Base-by-base conservation (phyloP, 1,140 invertebrate species). In the Drosophila miranda region DNA sequence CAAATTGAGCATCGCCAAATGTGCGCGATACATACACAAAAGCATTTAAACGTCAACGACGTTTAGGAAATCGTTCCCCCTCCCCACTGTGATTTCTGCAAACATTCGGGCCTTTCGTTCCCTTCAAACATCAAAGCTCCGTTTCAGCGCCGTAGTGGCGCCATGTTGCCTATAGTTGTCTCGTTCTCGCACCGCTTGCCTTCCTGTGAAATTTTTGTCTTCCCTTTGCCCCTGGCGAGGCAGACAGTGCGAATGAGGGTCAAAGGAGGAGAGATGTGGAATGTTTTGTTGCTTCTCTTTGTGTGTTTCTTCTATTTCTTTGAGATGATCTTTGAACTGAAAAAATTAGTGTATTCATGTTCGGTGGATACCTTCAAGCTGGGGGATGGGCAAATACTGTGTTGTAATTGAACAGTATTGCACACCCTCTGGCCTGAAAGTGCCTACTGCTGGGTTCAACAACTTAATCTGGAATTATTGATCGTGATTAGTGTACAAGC, bases 361-460 rank as follows among this genome's bases (percentile, higher is more conserved):
- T 30, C 30, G 43, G 19, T 16, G 5, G 28, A 43, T 21, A 42
- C 34, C 72, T 62, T 16, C 14, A 4, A 30, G 67, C 56, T 62
- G 67, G 38, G 41, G 41, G 1, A 42, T 51, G 49, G 23, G 67
- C 44, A 30, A n/a, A 14, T 53, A 43, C 66, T 54, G 16, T 28
- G 5, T 8, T 58, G 3, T 62, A 8, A 6, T 55, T 6, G 0
- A 9, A n/a, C 16, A 30, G 70, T 66, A 75, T 75, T 60, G 72
- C 70, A 59, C 72, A 44, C 26, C 50, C 8, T 26, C 16, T 56
- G 50, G 70, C 61, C 55, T 46, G 38, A 23, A 23, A 67, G 19
- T 46, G 50, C 26, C 21, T 7, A 11, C 19, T 38, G 11, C 11
- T 38, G 4, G 34, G 34, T 38, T 13, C 34, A 38, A 13, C 34